Percentiles rank a stretch among this genome's conserved stretches.
These are phyloP conservation scores for Pongo pygmaeus DNA, from an alignment of 2,113 vertebrate genomes.

Conservation along the genomic window DNA sequence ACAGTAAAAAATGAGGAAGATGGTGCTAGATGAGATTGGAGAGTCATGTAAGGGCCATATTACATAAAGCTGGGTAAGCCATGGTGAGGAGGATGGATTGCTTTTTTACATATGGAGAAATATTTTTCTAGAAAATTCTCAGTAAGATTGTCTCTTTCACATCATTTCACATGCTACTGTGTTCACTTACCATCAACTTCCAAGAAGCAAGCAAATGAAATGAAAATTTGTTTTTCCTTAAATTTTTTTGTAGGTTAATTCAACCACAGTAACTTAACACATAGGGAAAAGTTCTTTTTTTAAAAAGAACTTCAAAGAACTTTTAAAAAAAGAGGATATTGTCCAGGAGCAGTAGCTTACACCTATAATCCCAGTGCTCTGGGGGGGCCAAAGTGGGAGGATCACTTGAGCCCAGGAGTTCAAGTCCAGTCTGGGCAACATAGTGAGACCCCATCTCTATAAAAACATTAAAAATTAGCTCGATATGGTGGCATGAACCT, in stretches of 20 bases:
- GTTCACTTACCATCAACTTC: background rate
- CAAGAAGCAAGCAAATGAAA: background rate
- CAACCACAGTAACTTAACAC: background rate
- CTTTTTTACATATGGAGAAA: background rate
- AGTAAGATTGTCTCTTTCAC: background rate
- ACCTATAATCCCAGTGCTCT: too few species aligned
- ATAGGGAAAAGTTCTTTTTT: background rate
- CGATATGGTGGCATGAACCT: too few species aligned
- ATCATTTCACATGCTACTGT: background rate
- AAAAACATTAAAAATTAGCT: too few species aligned
- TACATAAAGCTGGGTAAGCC: background rate
- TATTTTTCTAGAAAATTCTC: background rate
- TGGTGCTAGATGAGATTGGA: background rate
- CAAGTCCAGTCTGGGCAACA: too few species aligned
- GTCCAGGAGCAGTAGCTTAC: too few species aligned
- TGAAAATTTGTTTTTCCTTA: background rate
- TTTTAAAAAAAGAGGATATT: too few species aligned
- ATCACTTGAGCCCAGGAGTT: too few species aligned
- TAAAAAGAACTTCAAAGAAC: background rate
- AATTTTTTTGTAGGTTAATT: background rate
- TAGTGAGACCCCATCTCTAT: too few species aligned
- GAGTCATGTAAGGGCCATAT: background rate
- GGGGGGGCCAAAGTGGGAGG: too few species aligned
- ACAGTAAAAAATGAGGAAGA: background rate
- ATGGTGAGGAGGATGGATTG: background rate